Evolutionary conservation across 1,140 invertebrate species (phyloP).

Genomic region (Hylaeus anthracinus): DNA sequence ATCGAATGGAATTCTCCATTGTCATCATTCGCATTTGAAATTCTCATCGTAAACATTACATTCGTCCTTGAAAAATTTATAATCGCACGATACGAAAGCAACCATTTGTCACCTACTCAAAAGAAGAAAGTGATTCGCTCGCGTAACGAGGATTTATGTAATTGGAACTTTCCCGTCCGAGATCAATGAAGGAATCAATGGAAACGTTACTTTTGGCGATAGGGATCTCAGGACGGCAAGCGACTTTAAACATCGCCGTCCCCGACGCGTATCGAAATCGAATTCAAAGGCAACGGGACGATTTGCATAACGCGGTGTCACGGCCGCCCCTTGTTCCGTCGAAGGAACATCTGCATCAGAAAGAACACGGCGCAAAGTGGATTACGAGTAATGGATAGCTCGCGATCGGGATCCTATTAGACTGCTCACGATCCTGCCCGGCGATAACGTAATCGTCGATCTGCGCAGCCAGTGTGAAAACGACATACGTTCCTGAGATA

Average conservation of each 20-base stretch:
- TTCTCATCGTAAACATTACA: too few species aligned
- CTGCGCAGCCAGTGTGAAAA: constrained; percentile 65
- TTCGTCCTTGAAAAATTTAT: too few species aligned
- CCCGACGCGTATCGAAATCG: constrained; percentile 21
- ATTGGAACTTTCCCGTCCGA: neutral
- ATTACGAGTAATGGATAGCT: constrained; percentile 74
- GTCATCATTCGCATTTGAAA: too few species aligned
- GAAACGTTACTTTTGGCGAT: neutral
- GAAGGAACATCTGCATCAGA: constrained; percentile 61
- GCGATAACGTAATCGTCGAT: constrained; percentile 61
- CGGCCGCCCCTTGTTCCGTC: constrained; percentile 39
- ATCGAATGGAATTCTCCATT: too few species aligned
- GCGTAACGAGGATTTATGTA: too few species aligned
- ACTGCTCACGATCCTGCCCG: constrained; percentile 54
- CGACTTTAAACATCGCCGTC: constrained; percentile 24
- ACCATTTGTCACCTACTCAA: too few species aligned
- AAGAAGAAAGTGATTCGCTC: too few species aligned
- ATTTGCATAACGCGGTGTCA: constrained; percentile 68
- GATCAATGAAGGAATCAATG: neutral
- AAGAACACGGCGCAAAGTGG: constrained; percentile 68
- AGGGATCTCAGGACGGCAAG: neutral
- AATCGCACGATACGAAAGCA: too few species aligned
- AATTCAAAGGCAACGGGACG: constrained; percentile 16
- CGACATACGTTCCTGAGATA: constrained; percentile 65
- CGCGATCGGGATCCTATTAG: constrained; percentile 57